Percentiles rank a stretch among this genome's conserved stretches.
Conservation (phyloP, 92 coral and sea anemone species). For the Porites cylindrica region DNA sequence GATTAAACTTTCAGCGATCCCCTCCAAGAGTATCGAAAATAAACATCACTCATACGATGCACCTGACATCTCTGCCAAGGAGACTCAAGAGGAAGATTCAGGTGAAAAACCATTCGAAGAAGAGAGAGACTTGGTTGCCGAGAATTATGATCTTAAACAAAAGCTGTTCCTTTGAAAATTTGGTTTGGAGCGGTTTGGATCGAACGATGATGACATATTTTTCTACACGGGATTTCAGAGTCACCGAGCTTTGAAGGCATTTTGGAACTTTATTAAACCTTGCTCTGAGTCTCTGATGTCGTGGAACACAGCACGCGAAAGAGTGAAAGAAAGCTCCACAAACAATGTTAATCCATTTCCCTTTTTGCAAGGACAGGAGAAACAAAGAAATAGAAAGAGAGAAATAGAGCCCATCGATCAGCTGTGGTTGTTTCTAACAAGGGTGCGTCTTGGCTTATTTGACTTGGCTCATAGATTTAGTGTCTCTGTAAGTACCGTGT, state of each 20-base stretch:
- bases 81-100: not conserved
- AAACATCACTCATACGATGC: not conserved
- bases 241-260: conserved; percentile 37
- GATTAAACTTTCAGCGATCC: not conserved
- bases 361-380: conserved; percentile 20
- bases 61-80: not conserved
- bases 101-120: not conserved
- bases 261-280: conserved; percentile 45
- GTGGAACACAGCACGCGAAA: conserved; percentile 40
- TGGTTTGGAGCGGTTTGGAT: not conserved
- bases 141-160: not conserved
- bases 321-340: not conserved
- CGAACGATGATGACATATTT: conserved; percentile 33
- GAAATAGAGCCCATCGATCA: conserved; percentile 54
- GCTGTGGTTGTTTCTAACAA: not conserved
- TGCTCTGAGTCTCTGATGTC: conserved; percentile 17
- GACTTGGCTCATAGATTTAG: conserved; percentile 55
- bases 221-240: conserved; percentile 38
- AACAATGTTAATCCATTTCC: conserved; percentile 20
- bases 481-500: conserved; percentile 49
- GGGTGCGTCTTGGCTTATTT: not conserved
- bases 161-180: not conserved
- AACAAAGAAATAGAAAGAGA: conserved; percentile 38
- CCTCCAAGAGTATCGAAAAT: not conserved
- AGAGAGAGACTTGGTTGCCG: not conserved